Evolutionary conservation across 2,113 vertebrate genomes (phyloP), one percentile per base, ranked within the genome.

Genomic region (Bufo bufo): DNA sequence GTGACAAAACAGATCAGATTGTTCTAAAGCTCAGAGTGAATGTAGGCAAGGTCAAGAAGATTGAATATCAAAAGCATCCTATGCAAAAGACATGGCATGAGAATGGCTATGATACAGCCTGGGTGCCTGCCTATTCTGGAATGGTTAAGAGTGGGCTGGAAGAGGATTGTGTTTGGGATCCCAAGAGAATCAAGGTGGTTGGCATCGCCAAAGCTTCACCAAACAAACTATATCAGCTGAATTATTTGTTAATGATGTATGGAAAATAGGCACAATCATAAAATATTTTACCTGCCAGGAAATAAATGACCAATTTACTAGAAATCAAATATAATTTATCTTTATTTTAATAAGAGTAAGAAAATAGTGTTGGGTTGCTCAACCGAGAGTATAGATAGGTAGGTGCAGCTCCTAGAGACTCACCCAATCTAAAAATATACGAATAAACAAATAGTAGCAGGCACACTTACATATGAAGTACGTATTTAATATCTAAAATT

Each of bases 51-150:
- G 88, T 89, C 3, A 89, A 79, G 58, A 86, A 66, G 49, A 86
- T 86, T 58, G 14, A 79, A 20, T 16, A 19, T 45, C 83, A 89
- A 59, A 6, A 17, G 0, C 74, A 86, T 13, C 88, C 72, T 20
- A 13, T 89, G 54, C 83, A 79, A 20, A 78, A 58, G 23, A 89
- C 88, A 75, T 89, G 88, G 88, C 88, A 89, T 20, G 23, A 89
- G 6, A 0, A 80, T 45, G 88, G 88, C 43, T 89, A 89, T 52
- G 74, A 89, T 84, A 75, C 72, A 3, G 72, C 72, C 45, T 75
- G 72, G 72, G 72, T 75, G 72, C 72, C 72, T 9, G 6, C 74
- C 2, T 45, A 13, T 4, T 69, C 47, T 80, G 61, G 74, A 3
- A 89, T 89, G 88, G 88, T 89, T 47, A 3, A 6, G 6, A 89